Conservation (phyloP, 92 coral and sea anemone species). For the Heliopora coerulea region DNA sequence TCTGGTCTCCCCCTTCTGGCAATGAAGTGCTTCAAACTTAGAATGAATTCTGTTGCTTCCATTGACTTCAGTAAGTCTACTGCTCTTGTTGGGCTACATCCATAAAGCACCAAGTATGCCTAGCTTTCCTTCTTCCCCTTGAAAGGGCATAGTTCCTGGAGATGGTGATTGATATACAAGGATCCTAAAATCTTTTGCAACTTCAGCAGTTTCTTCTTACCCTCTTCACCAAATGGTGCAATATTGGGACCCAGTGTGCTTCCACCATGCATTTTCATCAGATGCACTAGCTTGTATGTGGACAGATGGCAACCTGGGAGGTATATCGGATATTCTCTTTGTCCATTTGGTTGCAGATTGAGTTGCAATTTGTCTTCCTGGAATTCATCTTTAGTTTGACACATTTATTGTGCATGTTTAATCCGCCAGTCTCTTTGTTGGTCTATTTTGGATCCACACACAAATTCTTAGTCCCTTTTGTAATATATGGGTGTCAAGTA, state of each 20-base stretch:
- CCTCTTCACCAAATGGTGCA: background rate
- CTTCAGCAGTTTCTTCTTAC: conserved; percentile 25
- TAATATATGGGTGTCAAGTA: background rate
- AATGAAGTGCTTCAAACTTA: conserved; percentile 27
- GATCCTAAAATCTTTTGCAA: conserved; percentile 21
- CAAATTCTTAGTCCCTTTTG: conserved; percentile 11
- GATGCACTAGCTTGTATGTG: conserved; percentile 31
- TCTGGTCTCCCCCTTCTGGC: conserved; percentile 26
- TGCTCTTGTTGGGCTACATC: conserved; percentile 37
- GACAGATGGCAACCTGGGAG: conserved; percentile 18
- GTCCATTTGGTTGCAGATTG: conserved; percentile 20
- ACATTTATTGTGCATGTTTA: background rate
- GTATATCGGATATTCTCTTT: conserved; percentile 45
- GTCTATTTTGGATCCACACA: conserved; percentile 38
- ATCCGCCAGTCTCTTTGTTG: conserved; percentile 35
- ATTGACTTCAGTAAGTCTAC: conserved; percentile 12
- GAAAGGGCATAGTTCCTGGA: conserved; percentile 44
- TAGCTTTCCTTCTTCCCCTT: conserved; percentile 26
- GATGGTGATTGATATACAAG: conserved; percentile 22
- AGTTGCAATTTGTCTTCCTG: conserved; percentile 8
- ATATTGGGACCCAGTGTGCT: conserved; percentile 6
- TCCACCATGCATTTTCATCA: conserved; percentile 44
- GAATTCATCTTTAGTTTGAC: background rate
- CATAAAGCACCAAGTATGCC: conserved; percentile 31
- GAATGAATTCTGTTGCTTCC: conserved; percentile 10